Base-by-base conservation (phyloP, 2,888 invertebrate species). In the Protonemura montana region DNA sequence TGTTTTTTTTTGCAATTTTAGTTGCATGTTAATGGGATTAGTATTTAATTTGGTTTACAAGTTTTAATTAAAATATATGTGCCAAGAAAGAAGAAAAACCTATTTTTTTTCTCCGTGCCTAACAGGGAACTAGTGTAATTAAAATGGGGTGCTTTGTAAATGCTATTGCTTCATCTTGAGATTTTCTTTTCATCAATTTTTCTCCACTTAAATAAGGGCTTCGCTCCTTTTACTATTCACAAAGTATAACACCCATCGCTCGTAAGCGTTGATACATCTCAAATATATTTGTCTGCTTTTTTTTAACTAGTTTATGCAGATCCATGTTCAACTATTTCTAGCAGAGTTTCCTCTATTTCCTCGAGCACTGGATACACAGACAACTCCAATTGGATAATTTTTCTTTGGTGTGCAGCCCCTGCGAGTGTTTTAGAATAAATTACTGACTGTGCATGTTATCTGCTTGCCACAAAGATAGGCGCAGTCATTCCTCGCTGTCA, bases 1-100 rank as follows among this genome's bases (percentile, higher is more conserved):
- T 59, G 6, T 16, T 59, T 59, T 59, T 59, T 59, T 59, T 21
- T 59, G 59, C 59, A 59, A 59, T 59, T 59, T 59, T 21, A 21
- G 59, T 59, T 59, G 59, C 59, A 59, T 59, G 59, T 59, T 59
- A 59, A 59, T 59, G 59, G 59, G 59, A 21, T 59, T 59, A 59
- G 59, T 59, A 13, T 59, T 59, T 59, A 59, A 59, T 59, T 59
- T 59, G 59, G 59, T 59, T 59, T 21, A 13, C 59, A 59, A 59
- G 59, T 59, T 59, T 59, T 59, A 59, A 59, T 59, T 59, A 59
- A 59, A 59, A 59, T 59, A 21, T 59, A 13, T 59, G 21, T 21
- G 6, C 59, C 59, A 59, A 13, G 59, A 21, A 59, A 59, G 21
- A 3, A 59, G 21, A 59, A 59, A 59, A 59, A 7, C 7, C 21